phyloP scores from a whole-genome alignment of 2,113 vertebrate species.

The Sphaerodactylus townsendi region DNA sequence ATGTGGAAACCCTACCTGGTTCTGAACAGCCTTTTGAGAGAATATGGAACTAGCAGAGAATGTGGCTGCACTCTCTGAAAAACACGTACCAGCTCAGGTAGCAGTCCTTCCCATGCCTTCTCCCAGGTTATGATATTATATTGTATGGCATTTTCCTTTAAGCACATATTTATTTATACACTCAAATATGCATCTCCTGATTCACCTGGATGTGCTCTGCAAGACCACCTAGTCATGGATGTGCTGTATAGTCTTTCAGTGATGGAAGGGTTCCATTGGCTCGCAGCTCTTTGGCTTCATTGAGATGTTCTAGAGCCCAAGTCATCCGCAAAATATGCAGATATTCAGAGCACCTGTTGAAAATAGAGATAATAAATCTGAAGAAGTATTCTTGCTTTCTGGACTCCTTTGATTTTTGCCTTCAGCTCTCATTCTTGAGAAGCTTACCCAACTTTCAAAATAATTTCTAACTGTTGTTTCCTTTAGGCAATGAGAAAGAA shows the following conservation, averaged over 20 bases:
- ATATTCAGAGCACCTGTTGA: not conserved
- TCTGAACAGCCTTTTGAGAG: not conserved
- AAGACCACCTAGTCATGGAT: not conserved
- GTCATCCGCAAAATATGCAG: not conserved
- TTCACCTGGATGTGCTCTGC: not conserved
- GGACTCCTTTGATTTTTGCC: not conserved
- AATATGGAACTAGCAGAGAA: not conserved
- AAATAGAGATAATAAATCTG: not conserved
- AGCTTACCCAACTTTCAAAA: not conserved
- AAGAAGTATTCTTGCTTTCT: not conserved
- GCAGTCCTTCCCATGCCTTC: not conserved
- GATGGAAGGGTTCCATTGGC: too few relatives aligned
- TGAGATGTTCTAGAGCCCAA: not conserved
- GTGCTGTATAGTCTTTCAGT: not conserved
- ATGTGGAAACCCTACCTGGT: not conserved
- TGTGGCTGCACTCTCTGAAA: not conserved
- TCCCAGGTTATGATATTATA: not conserved
- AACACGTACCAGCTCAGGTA: too few relatives aligned
- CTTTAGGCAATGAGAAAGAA: not conserved
- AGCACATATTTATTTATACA: not conserved
- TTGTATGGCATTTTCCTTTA: not conserved
- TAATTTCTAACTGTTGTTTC: not conserved
- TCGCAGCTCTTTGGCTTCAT: not conserved
- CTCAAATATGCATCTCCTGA: not conserved
- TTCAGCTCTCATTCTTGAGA: not conserved